These are phyloP conservation scores for Neopipo cinnamomea DNA, from an alignment of 2,113 vertebrate genomes.

Conservation along the genomic window DNA sequence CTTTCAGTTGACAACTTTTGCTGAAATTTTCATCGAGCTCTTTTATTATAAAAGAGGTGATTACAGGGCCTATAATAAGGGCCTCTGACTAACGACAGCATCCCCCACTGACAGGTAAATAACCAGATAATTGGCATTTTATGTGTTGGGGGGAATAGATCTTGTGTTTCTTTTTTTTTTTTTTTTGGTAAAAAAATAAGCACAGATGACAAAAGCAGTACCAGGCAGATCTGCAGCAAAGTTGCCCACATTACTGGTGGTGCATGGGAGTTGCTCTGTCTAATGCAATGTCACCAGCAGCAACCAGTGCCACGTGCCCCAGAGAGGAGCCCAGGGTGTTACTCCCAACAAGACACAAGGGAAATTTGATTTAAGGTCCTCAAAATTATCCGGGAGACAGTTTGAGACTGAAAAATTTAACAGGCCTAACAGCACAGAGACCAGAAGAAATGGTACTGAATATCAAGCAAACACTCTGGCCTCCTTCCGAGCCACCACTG, in stretches of 20 bases:
- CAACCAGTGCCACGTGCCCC: neutral
- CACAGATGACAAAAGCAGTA: neutral
- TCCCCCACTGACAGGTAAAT: neutral
- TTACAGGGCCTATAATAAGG: neutral
- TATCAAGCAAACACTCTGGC: neutral
- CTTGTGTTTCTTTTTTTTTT: neutral
- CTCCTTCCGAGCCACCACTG: neutral
- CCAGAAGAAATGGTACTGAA: neutral
- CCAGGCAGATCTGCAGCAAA: neutral
- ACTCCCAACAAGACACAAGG: fast-evolving
- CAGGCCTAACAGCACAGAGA: neutral
- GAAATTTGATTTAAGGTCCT: neutral
- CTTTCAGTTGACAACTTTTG: neutral
- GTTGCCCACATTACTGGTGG: neutral
- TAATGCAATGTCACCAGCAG: neutral
- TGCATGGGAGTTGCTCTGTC: neutral
- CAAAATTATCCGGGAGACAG: neutral
- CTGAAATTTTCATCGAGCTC: neutral
- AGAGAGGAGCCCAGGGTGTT: neutral
- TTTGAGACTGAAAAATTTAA: neutral
- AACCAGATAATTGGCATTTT: neutral
- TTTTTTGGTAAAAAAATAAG: neutral
- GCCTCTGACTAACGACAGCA: neutral
- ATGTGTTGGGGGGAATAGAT: neutral
- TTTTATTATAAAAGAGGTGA: neutral